phyloP scores from a whole-genome alignment of 2,797 vertebrate genomes.

The Helicolenus hilgendorfi region DNA sequence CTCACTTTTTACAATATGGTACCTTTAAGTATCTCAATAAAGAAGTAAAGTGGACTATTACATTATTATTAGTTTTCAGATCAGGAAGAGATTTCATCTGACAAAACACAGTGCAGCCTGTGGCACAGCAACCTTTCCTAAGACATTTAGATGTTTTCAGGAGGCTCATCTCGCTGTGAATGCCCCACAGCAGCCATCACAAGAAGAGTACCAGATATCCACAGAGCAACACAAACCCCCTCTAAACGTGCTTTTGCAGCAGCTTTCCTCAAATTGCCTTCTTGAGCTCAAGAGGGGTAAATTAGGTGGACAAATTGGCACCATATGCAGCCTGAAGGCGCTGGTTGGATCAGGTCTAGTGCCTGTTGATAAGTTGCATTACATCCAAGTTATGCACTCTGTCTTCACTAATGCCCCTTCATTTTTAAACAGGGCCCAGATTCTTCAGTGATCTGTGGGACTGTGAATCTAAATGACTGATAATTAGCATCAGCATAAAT shows the following conservation, averaged over 20 bases:
- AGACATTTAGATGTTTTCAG: slow-evolving; percentile 11
- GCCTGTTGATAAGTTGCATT: slow-evolving; percentile 14
- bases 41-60: neutral
- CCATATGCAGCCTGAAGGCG: slow-evolving; percentile 11
- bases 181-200: slow-evolving; percentile 26
- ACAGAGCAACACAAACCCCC: slow-evolving; percentile 3
- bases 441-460: slow-evolving; percentile 1
- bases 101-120: neutral
- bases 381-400: slow-evolving; percentile 29
- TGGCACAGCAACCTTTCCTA: neutral
- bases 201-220: slow-evolving; percentile 19
- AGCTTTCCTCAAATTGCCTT: slow-evolving; percentile 37
- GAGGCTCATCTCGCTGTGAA: slow-evolving; percentile 21
- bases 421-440: slow-evolving; percentile 10
- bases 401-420: slow-evolving; percentile 12
- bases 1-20: too few relatives aligned
- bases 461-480: slow-evolving; percentile 7
- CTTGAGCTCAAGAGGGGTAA: slow-evolving; percentile 14
- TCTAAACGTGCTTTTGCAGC: slow-evolving; percentile 31
- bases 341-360: neutral
- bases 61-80: neutral
- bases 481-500: neutral
- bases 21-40: neutral
- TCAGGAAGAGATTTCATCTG: neutral
- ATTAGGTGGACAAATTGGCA: slow-evolving; percentile 56